Evolutionary conservation across 1,140 invertebrate genomes (phyloP).

Genomic region (Homarus americanus): DNA sequence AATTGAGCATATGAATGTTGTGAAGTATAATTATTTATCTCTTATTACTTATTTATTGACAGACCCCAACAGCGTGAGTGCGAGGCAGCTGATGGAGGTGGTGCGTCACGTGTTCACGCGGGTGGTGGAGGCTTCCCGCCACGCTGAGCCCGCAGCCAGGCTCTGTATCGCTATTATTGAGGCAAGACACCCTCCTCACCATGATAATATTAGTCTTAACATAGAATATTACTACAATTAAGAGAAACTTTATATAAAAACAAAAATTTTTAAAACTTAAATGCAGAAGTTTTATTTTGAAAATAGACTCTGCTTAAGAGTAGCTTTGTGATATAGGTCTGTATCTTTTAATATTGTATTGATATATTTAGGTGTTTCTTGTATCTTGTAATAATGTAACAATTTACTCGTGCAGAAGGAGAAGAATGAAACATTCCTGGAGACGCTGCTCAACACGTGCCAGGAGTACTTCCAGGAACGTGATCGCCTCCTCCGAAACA

Average conservation of each 20-base stretch:
- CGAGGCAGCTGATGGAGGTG: constrained; percentile 89
- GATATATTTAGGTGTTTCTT: no score
- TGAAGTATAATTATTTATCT: no score
- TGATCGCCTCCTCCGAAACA: constrained; percentile 78
- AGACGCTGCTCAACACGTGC: constrained; percentile 91
- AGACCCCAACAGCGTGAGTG: constrained; percentile 89
- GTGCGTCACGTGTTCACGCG: constrained; percentile 88
- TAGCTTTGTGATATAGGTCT: no score
- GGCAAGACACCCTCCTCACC: constrained; percentile 74
- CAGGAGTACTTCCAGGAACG: constrained; percentile 93
- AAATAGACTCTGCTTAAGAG: no score
- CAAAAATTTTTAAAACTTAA: no score
- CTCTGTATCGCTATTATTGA: constrained; percentile 91
- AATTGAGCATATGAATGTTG: no score
- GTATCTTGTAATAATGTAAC: background rate
- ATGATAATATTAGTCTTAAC: no score
- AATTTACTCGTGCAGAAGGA: constrained; percentile 82
- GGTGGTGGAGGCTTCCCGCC: constrained; percentile 87
- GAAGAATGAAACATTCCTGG: constrained; percentile 90
- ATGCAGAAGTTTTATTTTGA: no score
- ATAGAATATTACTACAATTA: no score
- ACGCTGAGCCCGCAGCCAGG: constrained; percentile 88
- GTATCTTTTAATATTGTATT: no score
- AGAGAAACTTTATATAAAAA: no score
- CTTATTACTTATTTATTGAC: no score